phyloP scores from a whole-genome alignment of 2,113 vertebrate genomes.

The Gobiocypris rarus region DNA sequence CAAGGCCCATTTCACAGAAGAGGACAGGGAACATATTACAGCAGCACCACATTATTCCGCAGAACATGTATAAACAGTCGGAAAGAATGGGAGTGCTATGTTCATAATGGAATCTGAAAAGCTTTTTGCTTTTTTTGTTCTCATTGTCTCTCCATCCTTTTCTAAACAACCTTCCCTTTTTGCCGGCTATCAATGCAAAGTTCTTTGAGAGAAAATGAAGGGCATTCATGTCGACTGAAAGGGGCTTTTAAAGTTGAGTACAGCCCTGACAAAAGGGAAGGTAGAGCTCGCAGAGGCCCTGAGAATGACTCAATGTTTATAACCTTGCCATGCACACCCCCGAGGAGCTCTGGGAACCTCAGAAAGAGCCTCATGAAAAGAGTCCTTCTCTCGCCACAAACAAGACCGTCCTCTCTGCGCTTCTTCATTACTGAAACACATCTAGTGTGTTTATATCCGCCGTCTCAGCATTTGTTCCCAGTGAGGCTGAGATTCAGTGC shows the following conservation, averaged over 20 bases:
- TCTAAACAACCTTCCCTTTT: conserved; percentile 93
- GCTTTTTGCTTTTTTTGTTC: conserved; percentile 87
- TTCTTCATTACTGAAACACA: conserved; percentile 46
- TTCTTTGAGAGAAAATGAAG: conserved; percentile 96
- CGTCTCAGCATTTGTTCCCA: conserved; percentile 28
- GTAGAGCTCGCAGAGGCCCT: conserved; percentile 82
- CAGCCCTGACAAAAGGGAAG: conserved; percentile 90
- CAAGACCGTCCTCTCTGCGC: conserved; percentile 6
- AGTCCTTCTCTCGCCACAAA: conserved; percentile 31
- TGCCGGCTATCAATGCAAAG: conserved; percentile 94
- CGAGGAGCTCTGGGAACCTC: conserved; percentile 71
- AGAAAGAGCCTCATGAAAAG: conserved; percentile 58
- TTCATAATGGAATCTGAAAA: conserved; percentile 95
- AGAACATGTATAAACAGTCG: conserved; percentile 89
- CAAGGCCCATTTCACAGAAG: conserved; percentile 86
- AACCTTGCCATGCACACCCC: conserved; percentile 85
- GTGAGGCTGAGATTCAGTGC: conserved; percentile 11
- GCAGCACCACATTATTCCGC: conserved; percentile 87
- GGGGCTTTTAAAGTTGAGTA: conserved; percentile 99
- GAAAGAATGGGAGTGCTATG: conserved; percentile 86
- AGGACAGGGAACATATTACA: conserved; percentile 83
- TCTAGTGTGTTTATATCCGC: conserved; percentile 30
- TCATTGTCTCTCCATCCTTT: conserved; percentile 97
- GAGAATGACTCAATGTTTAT: conserved; percentile 90
- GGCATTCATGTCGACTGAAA: conserved; percentile 96